phyloP scores from a whole-genome alignment of 2,888 invertebrate species.

The Caenorhabditis sp. region DNA sequence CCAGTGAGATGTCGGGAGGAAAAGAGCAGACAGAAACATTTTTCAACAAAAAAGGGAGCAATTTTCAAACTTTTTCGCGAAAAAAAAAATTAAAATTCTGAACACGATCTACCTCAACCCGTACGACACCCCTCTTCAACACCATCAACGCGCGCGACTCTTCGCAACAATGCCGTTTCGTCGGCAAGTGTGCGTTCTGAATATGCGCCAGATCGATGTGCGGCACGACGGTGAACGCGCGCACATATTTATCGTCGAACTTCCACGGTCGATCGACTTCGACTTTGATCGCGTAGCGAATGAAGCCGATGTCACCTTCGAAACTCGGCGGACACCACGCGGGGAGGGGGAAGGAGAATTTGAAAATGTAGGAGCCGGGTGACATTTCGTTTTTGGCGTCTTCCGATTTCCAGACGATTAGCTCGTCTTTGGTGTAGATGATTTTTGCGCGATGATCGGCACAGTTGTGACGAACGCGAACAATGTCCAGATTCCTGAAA shows the following conservation, averaged over 20 bases:
- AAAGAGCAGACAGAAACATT: too few species aligned
- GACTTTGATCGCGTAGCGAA: conserved; percentile 31
- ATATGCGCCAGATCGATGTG: conserved; percentile 19
- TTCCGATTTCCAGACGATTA: conserved; percentile 26
- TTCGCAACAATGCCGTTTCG: conserved; percentile 18
- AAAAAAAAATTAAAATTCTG: too few species aligned
- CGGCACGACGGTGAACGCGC: conserved; percentile 24
- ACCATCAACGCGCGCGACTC: conserved; percentile 20
- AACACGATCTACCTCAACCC: conserved; percentile 15
- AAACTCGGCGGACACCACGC: conserved; percentile 32
- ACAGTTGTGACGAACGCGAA: conserved; percentile 31
- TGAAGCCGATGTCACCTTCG: conserved; percentile 36
- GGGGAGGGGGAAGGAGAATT: conserved; percentile 31
- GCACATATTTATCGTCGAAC: conserved; percentile 35
- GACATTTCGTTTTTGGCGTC: conserved; percentile 26
- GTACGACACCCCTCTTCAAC: conserved; percentile 17
- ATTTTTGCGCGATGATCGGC: conserved; percentile 37
- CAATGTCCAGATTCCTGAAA: conserved; percentile 29
- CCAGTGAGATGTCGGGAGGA: too few species aligned
- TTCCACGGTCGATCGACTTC: conserved; percentile 41
- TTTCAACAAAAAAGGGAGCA: too few species aligned
- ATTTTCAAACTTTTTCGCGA: background rate
- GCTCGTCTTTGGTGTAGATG: conserved; percentile 21
- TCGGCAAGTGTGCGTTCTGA: conserved; percentile 14
- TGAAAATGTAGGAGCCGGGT: conserved; percentile 18